Evolutionary conservation across 1,140 invertebrate species (phyloP), one percentile per base, ranked within the genome.

Genomic region (Catajapyx aquilonaris): DNA sequence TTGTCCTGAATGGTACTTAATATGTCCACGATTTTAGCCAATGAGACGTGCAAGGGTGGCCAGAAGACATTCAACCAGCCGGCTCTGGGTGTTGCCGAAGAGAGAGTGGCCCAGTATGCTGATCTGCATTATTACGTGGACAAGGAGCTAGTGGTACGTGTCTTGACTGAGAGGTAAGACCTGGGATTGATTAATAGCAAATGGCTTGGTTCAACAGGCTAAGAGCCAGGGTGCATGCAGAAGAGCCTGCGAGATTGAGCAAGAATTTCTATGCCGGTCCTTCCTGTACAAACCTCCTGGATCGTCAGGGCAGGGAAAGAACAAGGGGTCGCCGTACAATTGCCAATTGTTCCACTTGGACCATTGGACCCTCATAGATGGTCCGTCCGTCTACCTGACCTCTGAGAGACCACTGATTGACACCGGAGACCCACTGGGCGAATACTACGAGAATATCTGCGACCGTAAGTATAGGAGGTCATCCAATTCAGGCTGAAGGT

Each of bases 341-440:
- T 93, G 87, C 55, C 73, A 85, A 36, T 64, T 93, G 2, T 91
- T 85, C 58, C 87, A 93, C 50, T 59, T 93, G 45, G 87, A 93
- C 51, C 86, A 93, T 51, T 78, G 78, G 59, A 86, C 81, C 0
- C 61, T 91, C 17, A 85, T 84, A 2, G 84, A 91, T 49, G 86
- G 86, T 23, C 81, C 83, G 0, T 81, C 79, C 15, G 86, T 84
- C 13, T 93, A 84, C 53, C 58, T 86, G 28, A 84, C 84, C 48
- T 77, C 77, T 3, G 83, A 90, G 49, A 62, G 81, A 45, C 85
- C 86, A 0, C 62, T 91, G 11, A 80, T 93, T 43, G 85, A 91
- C 53, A 81, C 84, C 41, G 86, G 86, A 7, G 81, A 85, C 51
- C 66, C 81, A 15, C 75, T 85, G 41, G 86, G 86, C 37, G 73